A percentile compares a stretch with the other conserved stretches of the same genome.
Conservation (phyloP, 2,113 vertebrate genomes). For the Vanacampus margaritifer region DNA sequence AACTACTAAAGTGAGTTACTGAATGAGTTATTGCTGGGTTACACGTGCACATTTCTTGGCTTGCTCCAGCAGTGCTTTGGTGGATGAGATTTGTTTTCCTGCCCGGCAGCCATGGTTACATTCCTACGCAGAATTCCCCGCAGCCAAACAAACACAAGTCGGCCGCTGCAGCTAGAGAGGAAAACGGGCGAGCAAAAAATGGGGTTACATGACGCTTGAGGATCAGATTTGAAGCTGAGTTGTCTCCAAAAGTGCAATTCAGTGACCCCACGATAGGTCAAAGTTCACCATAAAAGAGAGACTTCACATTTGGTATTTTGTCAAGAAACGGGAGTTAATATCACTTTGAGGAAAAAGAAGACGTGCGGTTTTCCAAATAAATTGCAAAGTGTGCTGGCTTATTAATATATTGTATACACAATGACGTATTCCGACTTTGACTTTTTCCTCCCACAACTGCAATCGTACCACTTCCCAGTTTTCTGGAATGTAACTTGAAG, state of each 20-base stretch:
- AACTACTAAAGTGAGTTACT: background rate
- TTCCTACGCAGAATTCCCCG: constrained; percentile 33
- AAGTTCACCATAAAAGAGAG: background rate
- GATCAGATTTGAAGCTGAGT: background rate
- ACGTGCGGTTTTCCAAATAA: too few species aligned
- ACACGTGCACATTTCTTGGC: constrained; percentile 34
- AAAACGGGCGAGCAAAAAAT: background rate
- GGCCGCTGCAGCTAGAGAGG: background rate
- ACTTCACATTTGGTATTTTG: background rate
- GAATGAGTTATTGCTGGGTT: background rate
- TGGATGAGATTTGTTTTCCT: constrained; percentile 44
- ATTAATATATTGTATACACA: too few species aligned
- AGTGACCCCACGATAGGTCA: too few species aligned
- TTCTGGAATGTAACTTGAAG: background rate
- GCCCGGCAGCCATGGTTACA: constrained; percentile 49
- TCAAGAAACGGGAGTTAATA: too few species aligned
- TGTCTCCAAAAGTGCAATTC: background rate
- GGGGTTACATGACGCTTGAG: background rate
- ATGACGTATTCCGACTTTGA: too few species aligned
- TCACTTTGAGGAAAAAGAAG: too few species aligned
- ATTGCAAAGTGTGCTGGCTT: too few species aligned
- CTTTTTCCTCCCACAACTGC: too few species aligned
- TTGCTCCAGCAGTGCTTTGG: constrained; percentile 21
- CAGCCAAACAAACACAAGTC: constrained; percentile 32
- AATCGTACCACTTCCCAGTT: background rate